Conservation (phyloP, 2,888 invertebrate genomes). For the Pristionchus fissidentatus region DNA sequence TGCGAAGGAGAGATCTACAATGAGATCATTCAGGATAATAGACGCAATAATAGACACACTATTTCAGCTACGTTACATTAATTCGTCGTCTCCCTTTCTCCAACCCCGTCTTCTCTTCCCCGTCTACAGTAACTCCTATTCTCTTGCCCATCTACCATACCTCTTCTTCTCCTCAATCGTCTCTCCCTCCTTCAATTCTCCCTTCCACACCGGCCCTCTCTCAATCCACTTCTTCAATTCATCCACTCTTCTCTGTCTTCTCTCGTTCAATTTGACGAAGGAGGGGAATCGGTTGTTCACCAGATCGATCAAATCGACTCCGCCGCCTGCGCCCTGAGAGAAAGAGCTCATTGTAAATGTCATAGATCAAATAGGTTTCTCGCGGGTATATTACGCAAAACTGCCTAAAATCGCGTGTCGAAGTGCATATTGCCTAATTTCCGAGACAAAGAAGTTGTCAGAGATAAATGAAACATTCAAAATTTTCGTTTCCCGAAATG, state of each 20-base stretch:
- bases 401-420: too few species aligned
- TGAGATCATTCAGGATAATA: not conserved
- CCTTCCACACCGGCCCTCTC: conserved; percentile 18
- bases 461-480: not conserved
- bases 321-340: not conserved
- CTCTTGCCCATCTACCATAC: too few species aligned
- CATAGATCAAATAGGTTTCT: not conserved
- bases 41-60: not conserved
- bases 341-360: not conserved
- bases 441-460: not conserved
- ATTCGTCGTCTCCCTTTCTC: too few species aligned
- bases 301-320: conserved; percentile 39
- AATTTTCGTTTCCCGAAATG: not conserved
- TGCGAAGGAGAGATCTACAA: not conserved
- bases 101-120: not conserved
- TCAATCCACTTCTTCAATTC: conserved; percentile 14
- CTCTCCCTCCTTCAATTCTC: not conserved
- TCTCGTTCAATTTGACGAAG: not conserved
- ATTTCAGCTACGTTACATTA: too few species aligned
- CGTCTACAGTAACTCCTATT: not conserved
- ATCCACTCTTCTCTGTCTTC: not conserved
- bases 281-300: conserved; percentile 45
- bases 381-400: too few species aligned
- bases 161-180: not conserved
- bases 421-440: too few species aligned